Base-by-base conservation (phyloP, 2,888 invertebrate genomes). In the Andrena camellia region DNA sequence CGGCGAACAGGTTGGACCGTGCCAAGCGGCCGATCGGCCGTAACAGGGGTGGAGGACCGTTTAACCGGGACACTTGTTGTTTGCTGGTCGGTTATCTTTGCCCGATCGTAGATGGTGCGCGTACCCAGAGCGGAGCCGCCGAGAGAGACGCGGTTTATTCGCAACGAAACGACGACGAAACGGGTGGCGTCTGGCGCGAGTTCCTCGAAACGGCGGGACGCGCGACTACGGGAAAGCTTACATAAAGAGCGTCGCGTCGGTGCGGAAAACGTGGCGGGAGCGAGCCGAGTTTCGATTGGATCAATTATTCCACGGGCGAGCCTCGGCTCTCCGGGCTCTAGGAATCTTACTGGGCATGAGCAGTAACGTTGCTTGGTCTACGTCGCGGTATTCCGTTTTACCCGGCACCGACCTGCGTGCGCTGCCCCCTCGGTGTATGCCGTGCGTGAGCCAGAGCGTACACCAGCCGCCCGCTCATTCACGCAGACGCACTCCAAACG, bases 261-360 rank as follows among this genome's bases (percentile, higher is more conserved):
- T 85, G 77, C 84, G 81, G 79, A 80, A 84, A 85, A 81, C 80
- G 86, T 88, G 87, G 89, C 88, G 88, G 87, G 87, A 90, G 89
- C 88, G 83, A 88, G 81, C 66, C 73, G 87, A 87, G 83, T 90
- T 90, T 88, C 89, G 90, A 91, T 91, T 88, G 90, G 89, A 90
- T 90, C 89, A 91, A 90, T 90, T 88, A 89, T 90, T 91, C 86
- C 84, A 86, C 89, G 70, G 82, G 87, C 86, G 86, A 89, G 86
- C 88, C 87, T 88, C 85, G 72, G 62, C 83, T 86, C 85, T 86
- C 87, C 82, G 89, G 90, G 89, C 83, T 86, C 86, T 67, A 74
- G 83, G 66, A 81, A 82, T 83, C 73, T 82, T 81, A 88, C 90
- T 80, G 85, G 84, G 88, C 90, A 90, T 90, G 89, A 90, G 88